These are phyloP conservation scores for Neria commutata DNA, from an alignment of 2,888 invertebrate species.

Conservation along the genomic window DNA sequence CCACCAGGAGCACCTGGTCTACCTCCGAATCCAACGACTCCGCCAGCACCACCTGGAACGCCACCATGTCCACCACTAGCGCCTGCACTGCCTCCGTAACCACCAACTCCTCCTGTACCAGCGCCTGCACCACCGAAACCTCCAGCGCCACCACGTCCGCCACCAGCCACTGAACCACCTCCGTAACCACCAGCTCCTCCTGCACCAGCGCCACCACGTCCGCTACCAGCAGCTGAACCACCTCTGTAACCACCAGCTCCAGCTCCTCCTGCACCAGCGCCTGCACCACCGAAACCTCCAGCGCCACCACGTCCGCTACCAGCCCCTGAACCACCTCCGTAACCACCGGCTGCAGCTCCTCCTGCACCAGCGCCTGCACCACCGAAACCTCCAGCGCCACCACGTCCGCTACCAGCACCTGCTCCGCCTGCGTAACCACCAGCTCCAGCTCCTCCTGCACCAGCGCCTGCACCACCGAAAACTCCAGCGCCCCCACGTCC, in stretches of 20 bases:
- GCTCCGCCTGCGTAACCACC: constrained; percentile 32
- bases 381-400: constrained; percentile 38
- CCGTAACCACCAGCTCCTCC: constrained; percentile 35
- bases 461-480: constrained; percentile 16
- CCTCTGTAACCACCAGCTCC: constrained; percentile 49
- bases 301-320: constrained; percentile 36
- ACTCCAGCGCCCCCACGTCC: constrained; percentile 16
- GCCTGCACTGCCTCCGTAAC: constrained; percentile 19
- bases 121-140: constrained; percentile 34
- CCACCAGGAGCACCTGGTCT: constrained; percentile 5
- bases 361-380: constrained; percentile 26
- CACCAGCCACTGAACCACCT: constrained; percentile 23
- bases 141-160: constrained; percentile 18
- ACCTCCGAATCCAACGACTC: constrained; percentile 12
- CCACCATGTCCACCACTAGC: constrained; percentile 18
- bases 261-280: constrained; percentile 40
- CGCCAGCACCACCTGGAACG: constrained; percentile 9
- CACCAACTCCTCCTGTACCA: constrained; percentile 31
- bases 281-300: constrained; percentile 50
- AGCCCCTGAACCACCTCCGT: constrained; percentile 32
- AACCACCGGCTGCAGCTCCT: constrained; percentile 28
- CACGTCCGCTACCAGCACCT: constrained; percentile 41
- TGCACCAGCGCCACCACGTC: constrained; percentile 23
- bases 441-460: constrained; percentile 32
- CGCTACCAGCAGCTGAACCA: constrained; percentile 27